Base-by-base conservation (phyloP, 2,797 vertebrate species). In the Phyllotis vaccarum region DNA sequence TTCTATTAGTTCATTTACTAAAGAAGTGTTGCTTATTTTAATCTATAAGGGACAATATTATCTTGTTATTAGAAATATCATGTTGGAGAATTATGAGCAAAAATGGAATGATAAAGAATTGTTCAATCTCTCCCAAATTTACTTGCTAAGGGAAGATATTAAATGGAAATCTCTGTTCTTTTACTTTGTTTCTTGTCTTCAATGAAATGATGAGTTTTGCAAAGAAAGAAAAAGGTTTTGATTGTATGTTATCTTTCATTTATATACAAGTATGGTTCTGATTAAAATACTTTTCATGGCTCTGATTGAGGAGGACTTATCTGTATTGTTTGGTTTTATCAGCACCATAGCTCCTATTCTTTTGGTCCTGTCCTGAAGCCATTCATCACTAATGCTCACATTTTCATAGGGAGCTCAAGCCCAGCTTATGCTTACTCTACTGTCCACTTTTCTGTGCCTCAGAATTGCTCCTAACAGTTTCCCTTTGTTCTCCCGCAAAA, bases 271-370 rank as follows among this genome's bases (percentile, higher is more conserved):
- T 95, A 94, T 24, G 10, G 7, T 89, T 96, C 86, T 94, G 95
- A 96, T 97, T 96, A 96, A 97, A 97, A 95, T 95, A 94, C 80
- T 62, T 94, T 97, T 95, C 94, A 56, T 94, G 76, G 27, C 76
- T 95, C 86, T 85, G 83, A 87, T 68, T 85, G 52, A 56, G 86
- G 19, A 91, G 66, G 89, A 93, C 95, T 92, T 94, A 95, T 96
- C 95, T 88, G 91, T 90, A 95, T 95, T 97, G 89, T 97, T 91
- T 89, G 82, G 79, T 72, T 89, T 96, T 97, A 96, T 97, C 94
- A 88, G 2, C 40, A 66, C 89, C 85, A 62, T 94, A 93, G 75
- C 66, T 92, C 80, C 31, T 34, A 62, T 92, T 93, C 78, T 88
- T 95, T 89, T 76, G 19, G 72, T 27, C n/a, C 78, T 83, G 3